Conservation (phyloP, 2,113 vertebrate genomes). For the Otocyon megalotis region DNA sequence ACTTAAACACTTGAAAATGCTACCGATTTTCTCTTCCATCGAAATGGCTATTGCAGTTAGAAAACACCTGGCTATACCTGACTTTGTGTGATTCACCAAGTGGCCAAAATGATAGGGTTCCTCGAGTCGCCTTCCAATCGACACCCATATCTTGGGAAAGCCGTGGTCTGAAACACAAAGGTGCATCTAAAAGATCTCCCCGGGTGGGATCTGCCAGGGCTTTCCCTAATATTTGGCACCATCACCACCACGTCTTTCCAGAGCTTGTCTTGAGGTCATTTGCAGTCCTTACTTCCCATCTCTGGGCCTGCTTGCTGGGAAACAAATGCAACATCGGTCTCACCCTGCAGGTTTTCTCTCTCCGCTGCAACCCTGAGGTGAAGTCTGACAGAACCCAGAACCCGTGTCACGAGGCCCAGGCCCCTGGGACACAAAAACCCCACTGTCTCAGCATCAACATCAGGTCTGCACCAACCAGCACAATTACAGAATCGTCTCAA, state of each 20-base stretch:
- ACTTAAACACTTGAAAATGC: not conserved
- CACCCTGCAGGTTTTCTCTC: not conserved
- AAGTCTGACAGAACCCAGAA: accelerated
- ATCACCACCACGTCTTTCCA: not conserved
- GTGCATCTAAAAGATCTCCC: too few relatives aligned
- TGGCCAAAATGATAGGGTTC: not conserved
- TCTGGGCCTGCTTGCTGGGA: not conserved
- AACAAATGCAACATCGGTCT: not conserved
- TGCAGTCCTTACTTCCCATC: not conserved
- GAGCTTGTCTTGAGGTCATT: not conserved
- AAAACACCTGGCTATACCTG: not conserved
- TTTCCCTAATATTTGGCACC: not conserved
- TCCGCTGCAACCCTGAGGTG: not conserved
- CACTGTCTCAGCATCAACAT: not conserved
- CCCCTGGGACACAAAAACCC: not conserved
- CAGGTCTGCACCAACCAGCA: not conserved
- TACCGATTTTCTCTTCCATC: not conserved
- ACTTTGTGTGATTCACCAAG: not conserved
- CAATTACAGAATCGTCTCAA: not conserved
- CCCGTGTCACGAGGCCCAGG: not conserved
- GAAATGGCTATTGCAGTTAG: not conserved
- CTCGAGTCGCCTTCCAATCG: accelerated
- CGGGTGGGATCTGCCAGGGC: accelerated
- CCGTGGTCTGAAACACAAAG: not conserved
- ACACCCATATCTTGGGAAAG: accelerated